A percentile compares a stretch with the other conserved stretches of the same genome.
These are phyloP conservation scores for Drosophila bipectinata DNA, from an alignment of 1,140 invertebrate genomes.

Conservation along the genomic window DNA sequence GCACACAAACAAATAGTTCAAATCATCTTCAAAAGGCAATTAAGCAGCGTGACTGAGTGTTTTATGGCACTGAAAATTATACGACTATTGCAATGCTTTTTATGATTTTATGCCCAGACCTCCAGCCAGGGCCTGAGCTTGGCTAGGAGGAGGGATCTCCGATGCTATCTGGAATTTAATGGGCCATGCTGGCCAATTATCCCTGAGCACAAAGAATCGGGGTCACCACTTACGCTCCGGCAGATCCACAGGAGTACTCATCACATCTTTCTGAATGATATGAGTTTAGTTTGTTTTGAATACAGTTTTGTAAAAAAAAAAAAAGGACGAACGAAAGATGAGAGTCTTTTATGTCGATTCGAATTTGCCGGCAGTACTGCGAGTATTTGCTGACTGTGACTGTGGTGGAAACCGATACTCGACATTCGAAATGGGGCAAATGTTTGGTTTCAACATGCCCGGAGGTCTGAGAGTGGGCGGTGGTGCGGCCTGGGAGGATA, in stretches of 20 bases:
- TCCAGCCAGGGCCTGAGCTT: not conserved
- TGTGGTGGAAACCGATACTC: slow-evolving; percentile 47
- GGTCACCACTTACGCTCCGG: slow-evolving; percentile 40
- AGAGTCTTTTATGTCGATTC: slow-evolving; percentile 4
- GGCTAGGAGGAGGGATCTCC: not conserved
- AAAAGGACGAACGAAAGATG: not conserved
- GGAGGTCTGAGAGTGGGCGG: not conserved
- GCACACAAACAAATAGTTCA: slow-evolving; percentile 53
- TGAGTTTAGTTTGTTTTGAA: slow-evolving; percentile 41
- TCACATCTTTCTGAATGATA: slow-evolving; percentile 19
- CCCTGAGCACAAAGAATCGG: slow-evolving; percentile 23
- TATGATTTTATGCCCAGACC: slow-evolving; percentile 28
- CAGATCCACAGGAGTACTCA: slow-evolving; percentile 13
- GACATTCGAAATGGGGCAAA: slow-evolving; percentile 39
- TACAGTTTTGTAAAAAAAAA: slow-evolving; percentile 1
- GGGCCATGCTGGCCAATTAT: slow-evolving; percentile 68
- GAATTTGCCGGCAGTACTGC: not conserved
- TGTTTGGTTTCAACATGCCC: slow-evolving; percentile 33
- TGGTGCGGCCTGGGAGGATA: not conserved
- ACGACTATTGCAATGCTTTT: slow-evolving; percentile 35
- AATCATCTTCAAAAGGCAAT: slow-evolving; percentile 72
- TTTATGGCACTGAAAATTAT: slow-evolving; percentile 68
- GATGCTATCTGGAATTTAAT: slow-evolving; percentile 60
- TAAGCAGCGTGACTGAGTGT: slow-evolving; percentile 62
- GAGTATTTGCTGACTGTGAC: slow-evolving; percentile 38